A percentile compares a stretch with the other conserved stretches of the same genome.
Evolutionary conservation across 2,888 invertebrate species (phyloP).

Genomic region (Nomada flava): DNA sequence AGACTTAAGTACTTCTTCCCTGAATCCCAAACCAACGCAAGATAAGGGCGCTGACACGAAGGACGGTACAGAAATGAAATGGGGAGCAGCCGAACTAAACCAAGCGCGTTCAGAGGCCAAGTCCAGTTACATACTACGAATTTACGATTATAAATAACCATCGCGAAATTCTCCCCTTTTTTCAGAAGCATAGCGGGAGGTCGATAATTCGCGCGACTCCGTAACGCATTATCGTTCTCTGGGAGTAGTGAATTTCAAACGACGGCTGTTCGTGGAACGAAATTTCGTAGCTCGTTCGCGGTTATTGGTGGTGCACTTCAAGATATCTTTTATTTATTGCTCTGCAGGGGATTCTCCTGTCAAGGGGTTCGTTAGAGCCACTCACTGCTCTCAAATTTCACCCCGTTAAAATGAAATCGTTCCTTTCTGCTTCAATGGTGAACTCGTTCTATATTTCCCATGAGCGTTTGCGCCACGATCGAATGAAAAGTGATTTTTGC

Average conservation of each 20-base stretch:
- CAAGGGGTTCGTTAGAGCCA: conserved; percentile 37
- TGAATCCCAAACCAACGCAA: background rate
- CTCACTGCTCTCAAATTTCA: conserved; percentile 32
- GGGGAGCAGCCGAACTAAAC: background rate
- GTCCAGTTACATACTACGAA: background rate
- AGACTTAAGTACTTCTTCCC: background rate
- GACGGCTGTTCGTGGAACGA: conserved; percentile 8
- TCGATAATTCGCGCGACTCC: conserved; percentile 21
- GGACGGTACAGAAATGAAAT: background rate
- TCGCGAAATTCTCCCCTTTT: background rate
- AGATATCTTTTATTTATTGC: conserved; percentile 45
- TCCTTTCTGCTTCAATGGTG: conserved; percentile 20
- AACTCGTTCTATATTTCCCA: conserved; percentile 26
- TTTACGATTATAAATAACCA: conserved; percentile 1
- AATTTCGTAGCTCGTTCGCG: conserved; percentile 49
- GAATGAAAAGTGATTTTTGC: conserved; percentile 36
- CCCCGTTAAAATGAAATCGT: conserved; percentile 42
- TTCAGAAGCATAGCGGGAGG: no score
- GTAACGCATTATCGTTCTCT: background rate
- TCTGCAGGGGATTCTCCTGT: conserved; percentile 28
- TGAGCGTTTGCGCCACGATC: conserved; percentile 23
- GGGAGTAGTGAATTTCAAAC: conserved; percentile 1
- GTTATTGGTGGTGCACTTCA: conserved; percentile 33
- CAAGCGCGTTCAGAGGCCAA: background rate
- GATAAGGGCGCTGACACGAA: background rate